Base-by-base conservation (phyloP, 2,797 vertebrate genomes). In the Trachops cirrhosus region DNA sequence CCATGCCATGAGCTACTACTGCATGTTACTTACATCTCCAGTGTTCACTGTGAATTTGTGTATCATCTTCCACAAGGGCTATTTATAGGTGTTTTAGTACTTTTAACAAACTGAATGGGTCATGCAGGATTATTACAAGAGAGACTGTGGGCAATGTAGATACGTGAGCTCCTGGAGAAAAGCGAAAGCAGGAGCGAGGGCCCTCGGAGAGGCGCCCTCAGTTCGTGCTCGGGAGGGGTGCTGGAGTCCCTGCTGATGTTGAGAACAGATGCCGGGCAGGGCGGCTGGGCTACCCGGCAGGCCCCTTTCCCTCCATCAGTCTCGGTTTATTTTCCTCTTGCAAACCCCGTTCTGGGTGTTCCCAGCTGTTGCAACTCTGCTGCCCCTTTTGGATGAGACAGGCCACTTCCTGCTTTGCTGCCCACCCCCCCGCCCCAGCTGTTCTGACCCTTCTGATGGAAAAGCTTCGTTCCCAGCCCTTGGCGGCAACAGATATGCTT, bases 81-180 rank as follows among this genome's bases (percentile, higher is more conserved):
- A 29, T 64, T 80, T 87, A 41, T 48, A 80, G 44, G 22, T n/a
- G 7, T 70, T 95, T 52, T 74, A 48, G 41, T 80, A 74, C 82
- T 87, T 95, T 94, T 57, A 84, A 83, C 73, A 44, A 93, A 79
- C 24, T 57, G 34, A 86, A 93, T 41, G 86, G 68, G 34, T 87
- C 86, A 71, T 62, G 32, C 79, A 57, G 68, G 80, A 86, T 93
- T 78, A 96, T 87, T 24, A 84, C 70, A 57, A 77, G 85, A 86
- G 46, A 90, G 86, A 21, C 9, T 0, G 86, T 67, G 39, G 89
- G 82, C 32, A 73, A 24, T 78, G 92, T 68, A 29, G 1, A 7
- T 37, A 37, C 48, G 88, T 24, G 46, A 21, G 0, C 52, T 52
- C 6, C 46, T 24, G 87, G n/a, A 84, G 54, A 52, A 85, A 88